Base-by-base conservation (phyloP, 2,113 vertebrate species). In the Barnardius zonarius region DNA sequence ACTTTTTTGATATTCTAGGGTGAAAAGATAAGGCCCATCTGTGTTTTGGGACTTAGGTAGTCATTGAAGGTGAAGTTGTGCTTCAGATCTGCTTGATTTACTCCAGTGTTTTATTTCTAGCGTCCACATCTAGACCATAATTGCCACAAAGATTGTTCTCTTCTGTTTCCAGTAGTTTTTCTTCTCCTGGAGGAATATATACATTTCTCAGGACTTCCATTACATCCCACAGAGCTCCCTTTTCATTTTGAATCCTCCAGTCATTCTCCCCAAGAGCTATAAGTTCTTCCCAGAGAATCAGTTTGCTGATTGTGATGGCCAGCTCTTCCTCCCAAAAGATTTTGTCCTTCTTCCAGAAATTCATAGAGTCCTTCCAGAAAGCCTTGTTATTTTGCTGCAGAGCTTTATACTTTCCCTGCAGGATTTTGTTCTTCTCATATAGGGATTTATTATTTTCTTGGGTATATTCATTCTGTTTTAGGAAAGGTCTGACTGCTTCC, bases 321-420 rank as follows among this genome's bases (percentile, higher is more conserved):
- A 93, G 19, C 33, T 88, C 77, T 66, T 96, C 87, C 28, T 89
- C 69, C 84, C 64, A 91, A 73, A 91, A 91, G 48, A 57, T 46
- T 28, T 80, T 84, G 73, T 94, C 54, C n/a, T 91, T 92, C 55
- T 90, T 92, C 72, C 89, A 88, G 54, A 78, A 86, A 52, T 25
- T 61, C 15, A 77, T 77, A n/a, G n/a, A 77, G 22, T 69, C 75
- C 61, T 95, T 82, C 83, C 46, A 83, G 27, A 76, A 94, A 66
- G 33, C 18, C 39, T 61, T 59, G 4, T 80, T 95, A 54, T 91
- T 94, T 76, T 64, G 31, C n/a, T 63, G 48, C 30, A 92, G 19
- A 37, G 17, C 25, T 78, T 93, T 92, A 31, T 64, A 57, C 69
- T 78, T 90, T 48, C 61, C 62, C 37, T 94, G 87, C 6, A 92